Percentiles rank a stretch among this genome's conserved stretches.
Conservation (phyloP, 2,888 invertebrate genomes). For the Suillia variegata region DNA sequence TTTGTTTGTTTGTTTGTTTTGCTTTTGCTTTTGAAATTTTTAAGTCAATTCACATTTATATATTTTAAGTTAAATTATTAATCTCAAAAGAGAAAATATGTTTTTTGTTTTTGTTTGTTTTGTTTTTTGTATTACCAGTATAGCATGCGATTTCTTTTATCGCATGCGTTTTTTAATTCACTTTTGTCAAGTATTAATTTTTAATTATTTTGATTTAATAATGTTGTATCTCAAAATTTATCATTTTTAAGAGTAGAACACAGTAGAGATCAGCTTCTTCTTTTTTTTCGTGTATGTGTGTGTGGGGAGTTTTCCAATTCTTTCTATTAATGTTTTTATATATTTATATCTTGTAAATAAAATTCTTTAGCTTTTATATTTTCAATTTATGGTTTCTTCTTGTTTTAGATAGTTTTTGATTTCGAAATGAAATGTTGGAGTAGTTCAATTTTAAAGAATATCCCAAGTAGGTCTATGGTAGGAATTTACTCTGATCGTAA, state of each 20-base stretch:
- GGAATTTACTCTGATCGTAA: no score
- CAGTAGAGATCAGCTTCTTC: slow-evolving; percentile 53
- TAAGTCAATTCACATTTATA: slow-evolving; percentile 49
- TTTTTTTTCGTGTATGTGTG: no score
- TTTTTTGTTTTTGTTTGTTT: slow-evolving; percentile 30
- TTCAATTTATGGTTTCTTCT: slow-evolving; percentile 10
- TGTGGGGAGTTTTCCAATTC: slow-evolving; percentile 2
- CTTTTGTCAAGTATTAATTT: slow-evolving; percentile 20
- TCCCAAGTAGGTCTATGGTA: no score
- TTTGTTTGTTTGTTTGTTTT: slow-evolving; percentile 29
- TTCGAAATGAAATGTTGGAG: not conserved
- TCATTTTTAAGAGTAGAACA: slow-evolving; percentile 44
- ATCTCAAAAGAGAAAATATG: slow-evolving; percentile 56
- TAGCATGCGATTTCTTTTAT: slow-evolving; percentile 4
- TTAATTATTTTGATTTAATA: slow-evolving; percentile 42
- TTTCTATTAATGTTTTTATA: slow-evolving; percentile 1
- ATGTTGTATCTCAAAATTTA: slow-evolving; percentile 49
- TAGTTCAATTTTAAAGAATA: no score
- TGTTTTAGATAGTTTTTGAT: not conserved
- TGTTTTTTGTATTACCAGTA: no score
- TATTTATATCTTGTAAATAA: slow-evolving; percentile 6
- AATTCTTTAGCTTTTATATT: slow-evolving; percentile 9
- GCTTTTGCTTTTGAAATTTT: slow-evolving; percentile 19
- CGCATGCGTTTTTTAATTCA: slow-evolving; percentile 7
- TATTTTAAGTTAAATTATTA: slow-evolving; percentile 17